Evolutionary conservation across 92 coral and sea anemone species (phyloP), one percentile per base, ranked within the genome.

Genomic region (Metridium senile): DNA sequence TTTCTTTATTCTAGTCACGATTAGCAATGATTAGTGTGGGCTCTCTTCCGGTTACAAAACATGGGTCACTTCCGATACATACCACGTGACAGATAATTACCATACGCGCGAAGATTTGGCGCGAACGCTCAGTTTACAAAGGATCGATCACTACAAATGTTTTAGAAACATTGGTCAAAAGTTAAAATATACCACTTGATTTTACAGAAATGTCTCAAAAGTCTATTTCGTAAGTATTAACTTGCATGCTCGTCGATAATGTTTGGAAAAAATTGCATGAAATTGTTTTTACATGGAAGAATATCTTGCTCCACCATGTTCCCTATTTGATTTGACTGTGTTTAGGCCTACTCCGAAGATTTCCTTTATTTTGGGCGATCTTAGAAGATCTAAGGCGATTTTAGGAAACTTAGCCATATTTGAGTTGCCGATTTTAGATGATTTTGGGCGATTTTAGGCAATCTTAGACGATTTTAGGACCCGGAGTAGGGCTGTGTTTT

Each of bases 171-270:
- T 53, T 49, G 47, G 45, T 59, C 33, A 53, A 18, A 26, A 56
- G 27, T 17, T 8, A 13, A 27, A 23, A 20, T 19, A 18, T 21
- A 72, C 13, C 26, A 26, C 28, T 9, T 26, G 0, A 23, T 72
- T 56, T 16, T 10, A 28, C 28, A 21, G 28, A 35, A 39, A 92
- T 92, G 97, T 79, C 97, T 68, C 97, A 92, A 66, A 89, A 85
- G 63, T 84, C 91, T 49, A 92, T 92, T 32, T 77, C 93, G 97
- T 92, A 89, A 92, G 97, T 85, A 80, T 54, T 27, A 1, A 10
- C 26, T 35, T 11, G 11, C 16, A 52, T 20, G 19, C 52, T 32
- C 26, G 11, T 13, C 23, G 7, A 9, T 47, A 43, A 27, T 43
- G 8, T 26, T 59, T 29, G 23, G 1, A 8, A 28, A 23, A 43